A percentile compares a stretch with the other conserved stretches of the same genome.
Evolutionary conservation across 2,113 vertebrate species (phyloP).

Genomic region (Pseudopodoces humilis): DNA sequence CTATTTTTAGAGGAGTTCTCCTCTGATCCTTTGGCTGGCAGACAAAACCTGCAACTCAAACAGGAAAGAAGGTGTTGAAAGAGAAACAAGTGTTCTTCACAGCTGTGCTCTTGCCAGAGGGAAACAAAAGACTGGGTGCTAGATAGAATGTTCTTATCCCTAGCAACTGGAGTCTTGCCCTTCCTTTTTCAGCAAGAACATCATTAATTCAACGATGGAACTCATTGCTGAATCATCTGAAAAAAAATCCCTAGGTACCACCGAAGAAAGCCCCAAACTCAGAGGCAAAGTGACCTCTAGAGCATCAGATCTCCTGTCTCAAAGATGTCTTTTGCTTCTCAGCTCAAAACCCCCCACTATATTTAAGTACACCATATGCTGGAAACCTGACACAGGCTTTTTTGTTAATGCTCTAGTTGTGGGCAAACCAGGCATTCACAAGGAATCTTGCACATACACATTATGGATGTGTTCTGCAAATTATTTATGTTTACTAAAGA

Average conservation of each 20-base stretch:
- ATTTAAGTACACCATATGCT: neutral
- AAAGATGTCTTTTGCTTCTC: neutral
- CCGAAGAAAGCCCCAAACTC: neutral
- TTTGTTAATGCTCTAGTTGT: neutral
- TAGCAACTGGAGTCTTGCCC: neutral
- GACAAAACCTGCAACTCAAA: neutral
- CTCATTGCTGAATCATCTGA: slow-evolving; percentile 56
- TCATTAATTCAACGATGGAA: slow-evolving; percentile 49
- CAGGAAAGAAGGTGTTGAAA: neutral
- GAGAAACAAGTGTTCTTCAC: neutral
- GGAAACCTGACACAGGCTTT: neutral
- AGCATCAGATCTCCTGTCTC: neutral
- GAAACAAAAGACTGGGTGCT: neutral
- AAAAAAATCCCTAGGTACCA: slow-evolving; percentile 10
- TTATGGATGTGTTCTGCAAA: neutral
- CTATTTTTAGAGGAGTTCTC: neutral
- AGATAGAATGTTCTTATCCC: neutral
- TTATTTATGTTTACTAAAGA: neutral
- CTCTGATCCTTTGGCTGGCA: neutral
- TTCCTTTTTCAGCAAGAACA: slow-evolving; percentile 58
- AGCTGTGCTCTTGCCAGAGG: neutral
- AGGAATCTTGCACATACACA: neutral
- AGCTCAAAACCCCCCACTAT: neutral
- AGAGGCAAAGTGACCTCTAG: neutral
- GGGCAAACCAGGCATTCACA: neutral